Conservation (phyloP, 2,888 invertebrate species). For the Zygothrica quintamaculata region DNA sequence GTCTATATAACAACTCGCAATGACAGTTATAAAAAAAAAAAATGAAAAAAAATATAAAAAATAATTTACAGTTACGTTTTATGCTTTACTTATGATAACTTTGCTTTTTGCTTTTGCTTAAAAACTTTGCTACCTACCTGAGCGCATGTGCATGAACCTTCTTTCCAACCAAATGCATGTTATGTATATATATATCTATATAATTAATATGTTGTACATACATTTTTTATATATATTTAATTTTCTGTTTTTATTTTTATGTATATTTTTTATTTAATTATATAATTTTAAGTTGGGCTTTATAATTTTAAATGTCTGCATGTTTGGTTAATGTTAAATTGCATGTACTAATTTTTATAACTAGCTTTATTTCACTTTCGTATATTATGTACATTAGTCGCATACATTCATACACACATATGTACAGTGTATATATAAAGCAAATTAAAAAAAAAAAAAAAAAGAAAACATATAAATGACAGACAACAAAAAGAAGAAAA, state of each 20-base stretch:
- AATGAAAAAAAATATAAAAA: slow-evolving; percentile 30
- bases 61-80: slow-evolving; percentile 30
- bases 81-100: slow-evolving; percentile 40
- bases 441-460: neutral
- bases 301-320: slow-evolving; percentile 3
- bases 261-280: too few relatives aligned
- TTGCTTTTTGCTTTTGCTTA: slow-evolving; percentile 60
- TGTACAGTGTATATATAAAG: slow-evolving; percentile 31
- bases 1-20: slow-evolving; percentile 10
- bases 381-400: slow-evolving; percentile 9
- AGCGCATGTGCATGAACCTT: neutral
- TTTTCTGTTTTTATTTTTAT: neutral
- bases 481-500: neutral
- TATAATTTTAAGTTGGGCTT: slow-evolving; percentile 4
- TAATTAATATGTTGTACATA: too few relatives aligned
- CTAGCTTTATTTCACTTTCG: slow-evolving; percentile 16
- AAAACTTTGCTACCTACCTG: slow-evolving; percentile 32
- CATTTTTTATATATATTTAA: too few relatives aligned
- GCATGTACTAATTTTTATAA: slow-evolving; percentile 15
- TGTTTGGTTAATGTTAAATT: slow-evolving; percentile 9
- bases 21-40: slow-evolving; percentile 35
- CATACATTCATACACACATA: slow-evolving; percentile 18
- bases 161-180: neutral
- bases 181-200: neutral
- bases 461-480: slow-evolving; percentile 28